Evolutionary conservation across 2,888 invertebrate genomes (phyloP).

Genomic region (Cephalotes varians): DNA sequence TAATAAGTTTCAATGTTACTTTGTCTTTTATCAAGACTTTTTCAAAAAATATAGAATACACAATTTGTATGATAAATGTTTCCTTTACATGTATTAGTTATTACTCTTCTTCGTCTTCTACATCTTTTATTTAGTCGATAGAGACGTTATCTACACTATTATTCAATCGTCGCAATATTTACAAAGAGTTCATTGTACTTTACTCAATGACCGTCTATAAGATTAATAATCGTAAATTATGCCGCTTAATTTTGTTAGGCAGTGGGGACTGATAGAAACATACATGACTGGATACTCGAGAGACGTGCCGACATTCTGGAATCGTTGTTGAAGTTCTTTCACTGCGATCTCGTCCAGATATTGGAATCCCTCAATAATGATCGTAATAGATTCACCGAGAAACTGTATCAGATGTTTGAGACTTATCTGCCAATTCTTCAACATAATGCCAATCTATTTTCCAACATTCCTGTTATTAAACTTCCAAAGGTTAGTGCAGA

Average conservation of each 20-base stretch:
- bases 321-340: conserved; percentile 93
- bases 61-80: not conserved
- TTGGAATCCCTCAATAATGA: conserved; percentile 87
- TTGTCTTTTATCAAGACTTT: not conserved
- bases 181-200: conserved; percentile 5
- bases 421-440: conserved; percentile 95
- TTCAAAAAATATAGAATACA: not conserved
- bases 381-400: conserved; percentile 89
- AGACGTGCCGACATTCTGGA: conserved; percentile 92
- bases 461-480: conserved; percentile 92
- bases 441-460: conserved; percentile 94
- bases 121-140: not conserved
- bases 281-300: conserved; percentile 93
- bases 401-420: conserved; percentile 94
- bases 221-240: conserved; percentile 27
- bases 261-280: conserved; percentile 94
- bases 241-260: conserved; percentile 88
- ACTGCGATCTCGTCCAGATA: conserved; percentile 93
- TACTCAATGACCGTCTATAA: not conserved
- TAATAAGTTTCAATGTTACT: not conserved
- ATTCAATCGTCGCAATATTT: not conserved
- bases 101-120: too few species aligned
- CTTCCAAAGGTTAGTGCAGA: conserved; percentile 90
- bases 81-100: not conserved
- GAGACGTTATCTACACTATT: conserved; percentile 4